These are phyloP conservation scores for Trematomus bernacchii DNA, from an alignment of 2,797 vertebrate genomes.

Conservation along the genomic window DNA sequence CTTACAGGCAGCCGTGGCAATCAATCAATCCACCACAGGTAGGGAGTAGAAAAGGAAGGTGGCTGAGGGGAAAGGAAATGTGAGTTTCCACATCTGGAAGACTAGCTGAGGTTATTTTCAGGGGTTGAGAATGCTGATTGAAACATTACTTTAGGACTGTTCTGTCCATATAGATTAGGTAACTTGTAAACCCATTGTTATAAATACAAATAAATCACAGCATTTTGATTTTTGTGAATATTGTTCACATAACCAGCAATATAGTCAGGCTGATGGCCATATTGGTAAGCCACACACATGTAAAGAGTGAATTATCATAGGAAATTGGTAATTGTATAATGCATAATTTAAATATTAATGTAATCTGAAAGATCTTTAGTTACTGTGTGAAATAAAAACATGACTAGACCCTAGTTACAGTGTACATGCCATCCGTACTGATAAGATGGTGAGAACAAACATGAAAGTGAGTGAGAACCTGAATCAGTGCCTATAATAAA, in stretches of 20 bases:
- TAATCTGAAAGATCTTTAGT: neutral
- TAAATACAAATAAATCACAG: constrained; percentile 6
- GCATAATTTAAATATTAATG: constrained; percentile 1
- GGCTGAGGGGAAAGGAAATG: constrained; percentile 55
- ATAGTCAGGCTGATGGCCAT: constrained; percentile 1
- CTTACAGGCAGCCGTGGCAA: constrained; percentile 52
- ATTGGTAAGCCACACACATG: neutral
- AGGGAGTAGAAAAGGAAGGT: constrained; percentile 76
- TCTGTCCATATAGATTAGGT: constrained; percentile 8
- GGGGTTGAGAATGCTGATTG: constrained; percentile 9
- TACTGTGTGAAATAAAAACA: constrained; percentile 27
- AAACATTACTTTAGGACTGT: constrained; percentile 24
- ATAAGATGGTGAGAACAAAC: constrained; percentile 10
- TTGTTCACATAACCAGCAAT: neutral
- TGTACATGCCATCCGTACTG: constrained; percentile 20
- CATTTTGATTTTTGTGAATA: constrained; percentile 26
- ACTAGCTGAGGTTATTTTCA: constrained; percentile 4
- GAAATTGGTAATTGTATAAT: neutral
- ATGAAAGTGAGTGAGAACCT: constrained; percentile 30
- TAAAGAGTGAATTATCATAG: neutral
- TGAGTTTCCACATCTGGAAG: constrained; percentile 36
- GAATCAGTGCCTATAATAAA: constrained; percentile 77
- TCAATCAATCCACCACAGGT: constrained; percentile 62
- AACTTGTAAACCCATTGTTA: constrained; percentile 23
- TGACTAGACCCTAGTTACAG: constrained; percentile 12